Evolutionary conservation across 2,113 vertebrate species (phyloP).

Genomic region (Zosterops borbonicus): DNA sequence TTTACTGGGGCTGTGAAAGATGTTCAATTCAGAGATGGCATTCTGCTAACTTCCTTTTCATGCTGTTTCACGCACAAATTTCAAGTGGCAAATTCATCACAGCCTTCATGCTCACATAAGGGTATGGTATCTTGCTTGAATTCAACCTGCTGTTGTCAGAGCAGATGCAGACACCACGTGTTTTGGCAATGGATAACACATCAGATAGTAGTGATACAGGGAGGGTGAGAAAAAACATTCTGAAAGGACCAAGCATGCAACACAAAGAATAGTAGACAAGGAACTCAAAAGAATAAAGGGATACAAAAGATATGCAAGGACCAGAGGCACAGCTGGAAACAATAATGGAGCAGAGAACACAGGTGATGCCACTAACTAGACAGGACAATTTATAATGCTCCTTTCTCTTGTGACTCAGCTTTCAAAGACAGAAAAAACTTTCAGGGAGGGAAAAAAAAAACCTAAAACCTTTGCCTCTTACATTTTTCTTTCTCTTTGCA

Average conservation of each 20-base stretch:
- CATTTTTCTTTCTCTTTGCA: not conserved
- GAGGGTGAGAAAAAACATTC: conserved; percentile 40
- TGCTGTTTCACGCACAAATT: not conserved
- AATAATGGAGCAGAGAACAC: not conserved
- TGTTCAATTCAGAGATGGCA: not conserved
- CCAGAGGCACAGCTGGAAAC: conserved; percentile 8
- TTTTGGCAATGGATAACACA: conserved; percentile 46
- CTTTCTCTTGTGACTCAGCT: not conserved
- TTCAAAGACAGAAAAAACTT: not conserved
- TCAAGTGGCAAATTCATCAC: conserved; percentile 36
- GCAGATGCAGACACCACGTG: conserved; percentile 49
- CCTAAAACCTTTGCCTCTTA: not conserved
- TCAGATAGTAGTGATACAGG: conserved; percentile 30
- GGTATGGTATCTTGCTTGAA: conserved; percentile 25
- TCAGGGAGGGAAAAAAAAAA: not conserved
- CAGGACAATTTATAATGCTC: not conserved
- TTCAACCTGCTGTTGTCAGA: conserved; percentile 56
- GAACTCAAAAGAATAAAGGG: not conserved
- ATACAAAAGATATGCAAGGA: not conserved
- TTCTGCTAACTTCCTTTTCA: conserved; percentile 19
- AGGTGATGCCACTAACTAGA: not conserved
- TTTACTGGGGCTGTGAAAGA: not conserved
- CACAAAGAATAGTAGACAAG: not conserved
- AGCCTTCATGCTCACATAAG: conserved; percentile 35
- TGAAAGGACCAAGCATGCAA: conserved; percentile 27